Conservation (phyloP, 2,888 invertebrate genomes). For the Seira ritae region DNA sequence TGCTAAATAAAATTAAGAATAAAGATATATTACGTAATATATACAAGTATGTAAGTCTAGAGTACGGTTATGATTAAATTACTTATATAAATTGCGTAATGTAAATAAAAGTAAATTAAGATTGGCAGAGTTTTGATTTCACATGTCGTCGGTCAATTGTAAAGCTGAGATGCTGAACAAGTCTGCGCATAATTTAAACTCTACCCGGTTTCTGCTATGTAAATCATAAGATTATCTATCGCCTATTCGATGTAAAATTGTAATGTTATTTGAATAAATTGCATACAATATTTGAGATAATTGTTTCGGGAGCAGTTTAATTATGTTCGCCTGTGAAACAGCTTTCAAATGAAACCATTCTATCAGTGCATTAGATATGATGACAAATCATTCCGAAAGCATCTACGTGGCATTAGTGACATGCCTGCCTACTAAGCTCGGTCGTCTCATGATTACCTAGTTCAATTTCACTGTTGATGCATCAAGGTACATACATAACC, state of each 20-base stretch:
- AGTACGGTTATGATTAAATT: constrained; percentile 4
- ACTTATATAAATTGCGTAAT: neutral
- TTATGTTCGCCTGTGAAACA: too few species aligned
- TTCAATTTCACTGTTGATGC: too few species aligned
- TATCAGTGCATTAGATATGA: too few species aligned
- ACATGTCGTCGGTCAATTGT: constrained; percentile 42
- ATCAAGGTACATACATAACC: too few species aligned
- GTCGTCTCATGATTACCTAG: too few species aligned
- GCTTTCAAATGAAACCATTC: too few species aligned
- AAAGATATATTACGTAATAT: constrained; percentile 37
- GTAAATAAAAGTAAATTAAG: constrained; percentile 24
- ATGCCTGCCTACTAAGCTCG: too few species aligned
- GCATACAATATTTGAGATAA: constrained; percentile 60
- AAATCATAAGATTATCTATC: constrained; percentile 47
- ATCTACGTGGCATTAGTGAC: too few species aligned
- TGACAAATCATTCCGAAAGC: too few species aligned
- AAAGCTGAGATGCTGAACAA: constrained; percentile 35
- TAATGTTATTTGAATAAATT: constrained; percentile 61
- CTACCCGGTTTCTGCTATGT: constrained; percentile 62
- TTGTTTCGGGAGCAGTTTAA: constrained; percentile 1
- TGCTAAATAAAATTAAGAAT: constrained; percentile 44
- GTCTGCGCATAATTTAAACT: constrained; percentile 60
- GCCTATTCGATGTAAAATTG: constrained; percentile 55
- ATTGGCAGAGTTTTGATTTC: constrained; percentile 58
- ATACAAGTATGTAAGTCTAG: neutral